These are phyloP conservation scores for Ataeniobius toweri DNA, from an alignment of 2,797 vertebrate genomes.

Conservation along the genomic window DNA sequence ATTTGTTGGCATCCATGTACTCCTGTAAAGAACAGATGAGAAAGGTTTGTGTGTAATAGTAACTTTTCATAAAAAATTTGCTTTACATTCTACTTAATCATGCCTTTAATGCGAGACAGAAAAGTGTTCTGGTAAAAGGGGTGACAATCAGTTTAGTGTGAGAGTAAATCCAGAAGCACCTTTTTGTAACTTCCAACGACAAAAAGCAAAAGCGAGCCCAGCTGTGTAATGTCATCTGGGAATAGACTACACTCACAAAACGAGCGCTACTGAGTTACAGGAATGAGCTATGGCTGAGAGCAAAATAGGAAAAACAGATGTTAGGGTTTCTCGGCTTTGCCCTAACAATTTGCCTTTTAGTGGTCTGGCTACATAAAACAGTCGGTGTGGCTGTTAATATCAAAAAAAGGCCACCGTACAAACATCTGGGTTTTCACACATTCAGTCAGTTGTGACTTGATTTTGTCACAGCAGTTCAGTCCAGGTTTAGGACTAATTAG, in stretches of 20 bases:
- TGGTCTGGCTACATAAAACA: slow-evolving; percentile 53
- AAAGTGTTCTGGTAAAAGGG: slow-evolving; percentile 34
- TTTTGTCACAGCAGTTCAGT: slow-evolving; percentile 42
- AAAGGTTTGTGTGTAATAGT: slow-evolving; percentile 31
- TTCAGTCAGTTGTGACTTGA: slow-evolving; percentile 36
- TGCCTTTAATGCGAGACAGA: slow-evolving; percentile 37
- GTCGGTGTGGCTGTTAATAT: slow-evolving; percentile 26
- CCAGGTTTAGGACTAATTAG: slow-evolving; percentile 58
- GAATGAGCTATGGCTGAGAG: slow-evolving; percentile 65
- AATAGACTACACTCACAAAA: slow-evolving; percentile 64
- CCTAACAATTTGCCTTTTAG: slow-evolving; percentile 59
- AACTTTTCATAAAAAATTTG: background rate
- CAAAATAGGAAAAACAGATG: slow-evolving; percentile 67
- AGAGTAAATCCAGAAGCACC: slow-evolving; percentile 72
- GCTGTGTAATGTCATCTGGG: slow-evolving; percentile 75
- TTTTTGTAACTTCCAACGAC: slow-evolving; percentile 65
- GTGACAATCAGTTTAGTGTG: slow-evolving; percentile 56
- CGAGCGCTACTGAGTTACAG: slow-evolving; percentile 66
- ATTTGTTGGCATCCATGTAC: slow-evolving; percentile 90
- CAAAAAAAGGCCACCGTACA: slow-evolving; percentile 52
- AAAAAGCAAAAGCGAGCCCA: slow-evolving; percentile 49
- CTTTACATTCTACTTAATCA: background rate
- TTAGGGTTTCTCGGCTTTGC: slow-evolving; percentile 58
- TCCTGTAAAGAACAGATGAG: slow-evolving; percentile 76
- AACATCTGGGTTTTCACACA: slow-evolving; percentile 51